Evolutionary conservation across 2,113 vertebrate genomes (phyloP).

Genomic region (Aptenodytes forsteri): DNA sequence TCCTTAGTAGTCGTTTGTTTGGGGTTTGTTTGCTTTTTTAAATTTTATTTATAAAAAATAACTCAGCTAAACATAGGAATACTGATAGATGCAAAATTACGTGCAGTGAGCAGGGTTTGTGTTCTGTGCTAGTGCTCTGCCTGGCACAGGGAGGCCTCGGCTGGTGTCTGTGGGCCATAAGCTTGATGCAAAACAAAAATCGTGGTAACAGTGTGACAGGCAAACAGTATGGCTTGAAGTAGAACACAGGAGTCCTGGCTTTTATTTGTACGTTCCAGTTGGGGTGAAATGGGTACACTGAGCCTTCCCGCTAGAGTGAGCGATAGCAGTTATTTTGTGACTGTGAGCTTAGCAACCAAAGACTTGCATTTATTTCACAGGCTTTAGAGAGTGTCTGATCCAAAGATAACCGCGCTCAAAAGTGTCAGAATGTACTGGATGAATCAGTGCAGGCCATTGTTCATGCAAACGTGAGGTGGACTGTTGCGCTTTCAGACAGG

Average conservation of each 20-base stretch:
- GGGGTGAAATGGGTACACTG: not conserved
- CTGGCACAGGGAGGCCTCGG: not conserved
- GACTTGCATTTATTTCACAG: not conserved
- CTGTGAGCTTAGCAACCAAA: not conserved
- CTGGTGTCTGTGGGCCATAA: not conserved
- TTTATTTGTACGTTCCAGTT: not conserved
- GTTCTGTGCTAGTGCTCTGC: not conserved
- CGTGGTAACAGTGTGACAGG: not conserved
- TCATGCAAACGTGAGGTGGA: not conserved
- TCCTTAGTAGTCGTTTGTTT: not conserved
- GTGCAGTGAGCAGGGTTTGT: not conserved
- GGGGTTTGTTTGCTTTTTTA: not conserved
- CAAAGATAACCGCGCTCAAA: not conserved
- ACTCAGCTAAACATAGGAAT: not conserved
- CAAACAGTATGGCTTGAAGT: not conserved
- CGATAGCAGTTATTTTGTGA: not conserved
- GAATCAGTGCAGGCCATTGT: not conserved
- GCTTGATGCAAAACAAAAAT: not conserved
- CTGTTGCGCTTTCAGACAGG: not conserved
- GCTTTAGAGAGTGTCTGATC: not conserved
- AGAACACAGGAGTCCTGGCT: not conserved
- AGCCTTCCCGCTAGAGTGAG: not conserved
- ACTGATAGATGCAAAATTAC: not conserved
- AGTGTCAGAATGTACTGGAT: slow-evolving; percentile 23
- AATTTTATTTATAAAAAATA: not conserved